Evolutionary conservation across 2,113 vertebrate genomes (phyloP).

Genomic region (Tor tambroides): DNA sequence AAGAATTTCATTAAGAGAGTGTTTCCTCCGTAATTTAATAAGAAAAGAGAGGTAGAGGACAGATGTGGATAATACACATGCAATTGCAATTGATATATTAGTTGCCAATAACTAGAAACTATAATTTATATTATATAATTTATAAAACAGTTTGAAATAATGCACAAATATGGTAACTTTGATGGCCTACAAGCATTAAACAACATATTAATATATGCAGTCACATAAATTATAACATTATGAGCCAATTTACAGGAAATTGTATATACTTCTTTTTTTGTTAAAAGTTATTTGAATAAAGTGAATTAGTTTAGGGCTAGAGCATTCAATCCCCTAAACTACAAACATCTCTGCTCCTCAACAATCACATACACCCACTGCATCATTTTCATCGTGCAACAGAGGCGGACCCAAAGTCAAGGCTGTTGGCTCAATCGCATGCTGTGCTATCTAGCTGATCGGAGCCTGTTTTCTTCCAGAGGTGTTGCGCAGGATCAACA

Average conservation of each 20-base stretch:
- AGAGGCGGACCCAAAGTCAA: not conserved
- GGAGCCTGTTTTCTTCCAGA: constrained; percentile 14
- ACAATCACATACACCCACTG: not conserved
- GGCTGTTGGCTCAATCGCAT: not conserved
- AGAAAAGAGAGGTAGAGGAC: too few relatives aligned
- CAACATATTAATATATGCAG: not conserved
- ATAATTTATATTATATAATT: too few relatives aligned
- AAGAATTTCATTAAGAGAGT: too few relatives aligned
- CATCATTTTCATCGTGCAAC: not conserved
- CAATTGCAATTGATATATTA: too few relatives aligned
- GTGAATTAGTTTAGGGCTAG: not conserved
- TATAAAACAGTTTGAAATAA: too few relatives aligned
- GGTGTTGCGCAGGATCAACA: constrained; percentile 1
- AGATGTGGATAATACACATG: too few relatives aligned
- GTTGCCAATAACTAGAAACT: too few relatives aligned
- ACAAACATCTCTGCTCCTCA: constrained; percentile 2
- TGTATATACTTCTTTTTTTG: not conserved
- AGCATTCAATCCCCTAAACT: not conserved
- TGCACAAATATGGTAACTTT: not conserved
- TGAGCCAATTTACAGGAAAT: not conserved
- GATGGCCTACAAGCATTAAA: not conserved
- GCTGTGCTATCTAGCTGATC: constrained; percentile 15
- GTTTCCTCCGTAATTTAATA: too few relatives aligned
- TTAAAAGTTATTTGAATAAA: not conserved
- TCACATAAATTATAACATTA: not conserved